Conservation (phyloP, 2,888 invertebrate species). For the Heliconius cydno region DNA sequence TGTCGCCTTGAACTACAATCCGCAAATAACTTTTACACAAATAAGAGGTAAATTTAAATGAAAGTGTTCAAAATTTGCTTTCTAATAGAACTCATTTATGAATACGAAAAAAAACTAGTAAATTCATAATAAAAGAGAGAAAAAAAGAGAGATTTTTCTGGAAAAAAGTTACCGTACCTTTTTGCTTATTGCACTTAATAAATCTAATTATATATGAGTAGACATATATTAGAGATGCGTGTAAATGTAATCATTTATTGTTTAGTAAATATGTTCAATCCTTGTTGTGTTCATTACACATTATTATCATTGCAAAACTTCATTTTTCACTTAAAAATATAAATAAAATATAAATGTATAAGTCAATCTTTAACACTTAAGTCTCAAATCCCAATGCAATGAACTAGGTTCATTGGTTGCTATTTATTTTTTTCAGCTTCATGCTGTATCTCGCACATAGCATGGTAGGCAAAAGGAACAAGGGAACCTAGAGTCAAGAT, state of each 20-base stretch:
- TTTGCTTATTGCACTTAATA: too few species aligned
- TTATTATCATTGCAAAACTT: conserved; percentile 30
- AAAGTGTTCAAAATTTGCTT: neutral
- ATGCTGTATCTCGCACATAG: too few species aligned
- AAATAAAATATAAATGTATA: neutral
- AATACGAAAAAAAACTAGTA: too few species aligned
- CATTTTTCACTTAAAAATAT: neutral
- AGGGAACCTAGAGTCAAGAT: too few species aligned
- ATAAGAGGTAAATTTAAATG: neutral
- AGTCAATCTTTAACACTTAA: neutral
- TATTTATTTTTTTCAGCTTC: neutral
- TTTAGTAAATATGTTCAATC: conserved; percentile 32
- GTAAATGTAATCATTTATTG: conserved; percentile 8
- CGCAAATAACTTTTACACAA: conserved; percentile 45
- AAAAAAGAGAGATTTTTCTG: too few species aligned
- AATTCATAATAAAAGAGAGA: neutral
- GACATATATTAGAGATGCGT: neutral
- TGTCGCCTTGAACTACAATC: conserved; percentile 57
- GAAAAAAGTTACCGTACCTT: too few species aligned
- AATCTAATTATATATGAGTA: too few species aligned
- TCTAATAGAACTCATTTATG: neutral
- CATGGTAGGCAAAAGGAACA: too few species aligned
- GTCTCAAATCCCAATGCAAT: neutral
- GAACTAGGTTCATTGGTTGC: neutral
- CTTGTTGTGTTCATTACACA: conserved; percentile 39